These are phyloP conservation scores for Drosophila helvetica DNA, from an alignment of 2,888 invertebrate genomes.

Conservation along the genomic window DNA sequence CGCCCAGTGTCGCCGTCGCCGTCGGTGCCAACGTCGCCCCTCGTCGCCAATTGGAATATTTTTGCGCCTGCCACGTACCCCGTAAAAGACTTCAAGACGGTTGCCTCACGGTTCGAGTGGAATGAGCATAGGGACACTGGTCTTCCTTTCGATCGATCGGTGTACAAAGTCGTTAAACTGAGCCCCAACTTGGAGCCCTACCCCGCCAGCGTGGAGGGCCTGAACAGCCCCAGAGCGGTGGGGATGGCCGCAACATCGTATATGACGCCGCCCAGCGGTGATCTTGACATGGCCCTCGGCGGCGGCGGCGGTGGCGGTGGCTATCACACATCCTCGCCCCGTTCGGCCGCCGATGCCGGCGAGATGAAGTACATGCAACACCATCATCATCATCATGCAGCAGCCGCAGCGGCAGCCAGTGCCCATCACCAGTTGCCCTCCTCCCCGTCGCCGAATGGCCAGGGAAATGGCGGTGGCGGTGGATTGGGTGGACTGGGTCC, in stretches of 20 bases:
- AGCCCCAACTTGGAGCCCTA: slow-evolving; percentile 85
- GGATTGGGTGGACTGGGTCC: slow-evolving; percentile 77
- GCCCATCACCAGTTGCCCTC: slow-evolving; percentile 87
- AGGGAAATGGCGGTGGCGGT: slow-evolving; percentile 83
- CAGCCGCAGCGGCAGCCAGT: slow-evolving; percentile 89
- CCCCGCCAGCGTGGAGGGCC: slow-evolving; percentile 85
- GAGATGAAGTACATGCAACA: slow-evolving; percentile 98
- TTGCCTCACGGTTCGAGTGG: slow-evolving; percentile 84
- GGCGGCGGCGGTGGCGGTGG: slow-evolving; percentile 86
- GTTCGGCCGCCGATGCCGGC: slow-evolving; percentile 92
- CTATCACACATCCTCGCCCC: slow-evolving; percentile 91
- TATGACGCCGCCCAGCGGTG: slow-evolving; percentile 93
- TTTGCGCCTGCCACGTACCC: slow-evolving; percentile 73
- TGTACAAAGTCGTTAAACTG: slow-evolving; percentile 85
- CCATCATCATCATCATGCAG: slow-evolving; percentile 91
- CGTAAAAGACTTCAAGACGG: slow-evolving; percentile 83
- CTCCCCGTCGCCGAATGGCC: slow-evolving; percentile 87
- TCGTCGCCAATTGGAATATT: slow-evolving; percentile 33
- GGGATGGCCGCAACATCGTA: slow-evolving; percentile 98
- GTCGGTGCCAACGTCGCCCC: slow-evolving; percentile 1
- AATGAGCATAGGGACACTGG: slow-evolving; percentile 84
- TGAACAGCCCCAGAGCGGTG: slow-evolving; percentile 87
- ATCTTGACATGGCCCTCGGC: slow-evolving; percentile 89
- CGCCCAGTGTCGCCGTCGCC: background rate
- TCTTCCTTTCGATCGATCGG: slow-evolving; percentile 84